Conservation (phyloP, 2,113 vertebrate species). For the Crotalus horridus region DNA sequence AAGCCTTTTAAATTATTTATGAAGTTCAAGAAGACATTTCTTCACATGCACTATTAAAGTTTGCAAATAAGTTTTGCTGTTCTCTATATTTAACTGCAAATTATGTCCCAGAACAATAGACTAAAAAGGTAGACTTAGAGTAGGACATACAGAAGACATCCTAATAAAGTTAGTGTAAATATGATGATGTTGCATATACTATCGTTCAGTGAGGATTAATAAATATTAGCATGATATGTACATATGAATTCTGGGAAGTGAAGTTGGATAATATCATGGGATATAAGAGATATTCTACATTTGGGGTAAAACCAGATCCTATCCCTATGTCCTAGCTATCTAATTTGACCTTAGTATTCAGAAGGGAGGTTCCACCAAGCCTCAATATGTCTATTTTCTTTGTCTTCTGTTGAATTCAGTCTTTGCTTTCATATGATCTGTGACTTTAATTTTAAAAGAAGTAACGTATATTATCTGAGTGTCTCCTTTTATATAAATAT, state of each 20-base stretch:
- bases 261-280: not conserved
- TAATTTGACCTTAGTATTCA: not conserved
- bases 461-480: not conserved
- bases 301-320: not conserved
- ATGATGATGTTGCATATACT: not conserved
- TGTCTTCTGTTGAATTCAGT: not conserved
- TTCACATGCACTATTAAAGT: not conserved
- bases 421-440: not conserved
- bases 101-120: not conserved
- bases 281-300: not conserved
- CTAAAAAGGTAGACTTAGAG: not conserved
- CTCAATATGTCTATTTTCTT: too few relatives aligned
- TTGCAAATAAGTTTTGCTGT: not conserved
- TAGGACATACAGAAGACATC: not conserved
- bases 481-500: not conserved
- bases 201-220: not conserved
- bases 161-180: not conserved
- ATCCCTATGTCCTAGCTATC: not conserved
- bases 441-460: not conserved
- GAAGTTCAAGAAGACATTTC: not conserved
- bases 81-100: not conserved
- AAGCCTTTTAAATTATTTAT: not conserved
- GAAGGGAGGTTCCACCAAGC: not conserved
- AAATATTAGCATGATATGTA: not conserved
- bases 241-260: not conserved